phyloP scores from a whole-genome alignment of 2,888 invertebrate species.

The Gymnocheta viridis region DNA sequence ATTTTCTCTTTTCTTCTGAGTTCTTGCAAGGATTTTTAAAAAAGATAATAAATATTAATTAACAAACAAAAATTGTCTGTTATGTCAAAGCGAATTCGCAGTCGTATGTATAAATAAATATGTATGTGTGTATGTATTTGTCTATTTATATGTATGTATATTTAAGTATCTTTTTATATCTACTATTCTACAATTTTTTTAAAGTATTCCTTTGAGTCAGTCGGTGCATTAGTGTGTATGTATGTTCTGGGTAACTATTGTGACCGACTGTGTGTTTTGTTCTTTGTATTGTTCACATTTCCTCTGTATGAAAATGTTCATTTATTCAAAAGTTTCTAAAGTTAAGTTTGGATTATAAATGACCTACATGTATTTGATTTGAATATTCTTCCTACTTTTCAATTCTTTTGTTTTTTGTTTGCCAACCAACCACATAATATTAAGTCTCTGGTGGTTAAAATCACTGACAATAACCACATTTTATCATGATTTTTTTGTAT shows the following conservation, averaged over 20 bases:
- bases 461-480: constrained; percentile 63
- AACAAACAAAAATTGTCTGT: constrained; percentile 56
- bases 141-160: neutral
- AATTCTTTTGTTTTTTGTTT: constrained; percentile 3
- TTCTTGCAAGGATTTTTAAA: constrained; percentile 35
- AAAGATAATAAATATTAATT: constrained; percentile 66
- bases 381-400: neutral
- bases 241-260: constrained; percentile 10
- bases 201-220: constrained; percentile 22
- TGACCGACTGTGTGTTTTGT: constrained; percentile 42
- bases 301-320: constrained; percentile 40
- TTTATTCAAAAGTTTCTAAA: constrained; percentile 58
- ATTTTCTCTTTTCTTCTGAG: neutral
- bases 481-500: constrained; percentile 11
- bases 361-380: constrained; percentile 43
- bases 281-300: constrained; percentile 60
- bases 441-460: constrained; percentile 48
- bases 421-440: constrained; percentile 29
- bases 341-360: constrained; percentile 46
- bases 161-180: constrained; percentile 32
- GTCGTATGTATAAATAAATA: neutral
- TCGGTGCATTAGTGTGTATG: neutral
- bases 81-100: constrained; percentile 48
- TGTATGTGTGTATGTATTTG: neutral
- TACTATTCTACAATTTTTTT: constrained; percentile 23